Evolutionary conservation across 1,140 invertebrate genomes (phyloP), one percentile per base, ranked within the genome.

Genomic region (Halyomorpha halys): DNA sequence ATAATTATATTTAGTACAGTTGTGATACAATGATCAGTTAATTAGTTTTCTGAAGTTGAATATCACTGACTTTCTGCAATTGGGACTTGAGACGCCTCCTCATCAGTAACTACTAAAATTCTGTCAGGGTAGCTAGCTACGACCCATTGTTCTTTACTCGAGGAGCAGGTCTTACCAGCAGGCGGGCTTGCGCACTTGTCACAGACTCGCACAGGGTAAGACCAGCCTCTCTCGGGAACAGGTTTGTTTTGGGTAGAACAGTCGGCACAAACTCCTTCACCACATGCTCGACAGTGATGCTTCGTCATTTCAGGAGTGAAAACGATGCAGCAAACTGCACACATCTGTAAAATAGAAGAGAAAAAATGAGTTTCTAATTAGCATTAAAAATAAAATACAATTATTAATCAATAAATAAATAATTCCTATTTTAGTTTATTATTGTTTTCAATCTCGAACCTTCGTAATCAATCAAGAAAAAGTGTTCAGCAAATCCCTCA

Each of bases 231-330:
- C 5, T 76, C 73, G 8, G 85, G 85, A 25, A 89, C 85, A 19
- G 82, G 79, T 64, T 79, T 76, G 14, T 72, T 76, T 34, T 78
- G 78, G 6, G 65, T 62, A 1, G 83, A 86, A 71, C 86, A 89
- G 14, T 74, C 72, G 56, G 81, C 77, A 70, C 88, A 85, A 70
- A 90, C 84, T 45, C 86, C 85, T 73, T 87, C 79, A 19, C 86
- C 86, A 72, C 86, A 91, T 0, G 82, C 77, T 27, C 89, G 81
- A 71, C 90, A 92, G 69, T 91, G 90, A 71, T 91, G 90, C 67
- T 89, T 91, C 3, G 78, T 76, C 23, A 78, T 79, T 8, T 73
- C 74, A 9, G 73, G 67, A 21, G 71, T 71, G 67, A 86, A 85
- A 18, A 70, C 68, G 61, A 72, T 75, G 66, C 81, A 77, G 73